Evolutionary conservation across 92 coral and sea anemone species (phyloP), one percentile per base, ranked within the genome.

Genomic region (Desmophyllum pertusum): DNA sequence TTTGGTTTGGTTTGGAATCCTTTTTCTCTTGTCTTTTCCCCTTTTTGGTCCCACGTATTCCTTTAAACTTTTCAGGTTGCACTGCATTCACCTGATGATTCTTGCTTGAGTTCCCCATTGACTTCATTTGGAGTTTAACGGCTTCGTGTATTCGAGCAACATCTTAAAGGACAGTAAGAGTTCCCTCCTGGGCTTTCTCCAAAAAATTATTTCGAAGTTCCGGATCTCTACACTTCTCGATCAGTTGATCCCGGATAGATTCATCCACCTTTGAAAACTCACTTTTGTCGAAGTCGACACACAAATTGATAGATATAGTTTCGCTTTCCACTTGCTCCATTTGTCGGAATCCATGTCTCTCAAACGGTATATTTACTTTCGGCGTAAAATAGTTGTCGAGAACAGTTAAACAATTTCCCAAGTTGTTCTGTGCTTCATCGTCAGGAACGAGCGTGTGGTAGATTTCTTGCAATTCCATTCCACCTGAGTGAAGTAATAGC

Each of bases 211-310:
- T 77, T 19, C 95, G 68, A 23, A 90, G 85, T 29, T 64, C 70
- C 17, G 81, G 53, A 38, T 80, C 79, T 27, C 64, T 62, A 73
- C 93, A 93, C 66, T 69, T 90, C 71, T 90, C 93, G 51, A 87
- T 93, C 39, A 90, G 45, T 75, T 93, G 92, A 69, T 93, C 93
- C 59, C 93, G 46, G 25, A 91, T 91, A 30, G 86, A 45, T 41
- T 91, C 94, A 37, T 87, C 89, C 43, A 78, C 84, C 23, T 80
- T 80, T 10, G 41, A 74, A 79, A 91, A 91, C 40, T 88, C 88
- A 77, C 92, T 59, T 59, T 27, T 59, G 65, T 27, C 75, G 21
- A 21, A 87, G 57, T 37, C 85, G 77, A 67, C 81, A 81, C 67
- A 88, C 92, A 77, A 80, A 85, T 37, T 88, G 94, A 81, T 88